Evolutionary conservation across 2,113 vertebrate genomes (phyloP), one percentile per base, ranked within the genome.

Genomic region (Petrocephalus zakoni): DNA sequence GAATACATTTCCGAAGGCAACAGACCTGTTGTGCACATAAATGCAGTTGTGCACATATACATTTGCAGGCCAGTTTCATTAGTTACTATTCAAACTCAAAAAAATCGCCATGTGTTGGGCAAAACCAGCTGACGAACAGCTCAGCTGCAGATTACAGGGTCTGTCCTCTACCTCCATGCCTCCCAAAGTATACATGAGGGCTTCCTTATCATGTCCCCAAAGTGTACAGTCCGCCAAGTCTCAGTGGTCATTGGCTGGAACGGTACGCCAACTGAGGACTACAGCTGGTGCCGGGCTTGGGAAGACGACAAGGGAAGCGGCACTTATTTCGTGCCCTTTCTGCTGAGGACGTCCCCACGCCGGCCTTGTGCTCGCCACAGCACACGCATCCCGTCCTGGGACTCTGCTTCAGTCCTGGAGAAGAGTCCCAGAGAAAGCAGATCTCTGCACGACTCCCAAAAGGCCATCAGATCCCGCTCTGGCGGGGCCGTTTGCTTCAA

Each of bases 401-500:
- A 91, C 91, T 91, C 78, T 68, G 89, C 72, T 53, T 92, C 93
- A 86, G 91, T 92, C 90, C 90, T 91, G 91, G 92, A 94, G 91
- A 95, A 92, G 91, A 92, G 88, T 93, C 93, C 90, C 88, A 93
- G 92, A 94, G 93, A 94, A 92, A 90, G 10, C 90, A 92, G 92
- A 90, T 88, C 78, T 88, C 55, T 52, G 64, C 47, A 17, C 34
- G 49, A 83, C 75, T 13, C 58, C 88, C 5, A 22, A 58, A 58
- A 93, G 91, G 90, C 6, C 91, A 89, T 90, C 89, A 84, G 87
- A 88, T 0, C 34, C 91, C 49, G 82, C 90, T 86, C 0, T 5
- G 85, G 87, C 19, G 85, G 87, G 88, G 68, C 0, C 49, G 53
- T 0, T 17, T 83, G 90, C 21, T 94, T 99, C 97, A 99, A 92